phyloP scores from a whole-genome alignment of 1,140 invertebrate genomes.

The Nebria ingens region DNA sequence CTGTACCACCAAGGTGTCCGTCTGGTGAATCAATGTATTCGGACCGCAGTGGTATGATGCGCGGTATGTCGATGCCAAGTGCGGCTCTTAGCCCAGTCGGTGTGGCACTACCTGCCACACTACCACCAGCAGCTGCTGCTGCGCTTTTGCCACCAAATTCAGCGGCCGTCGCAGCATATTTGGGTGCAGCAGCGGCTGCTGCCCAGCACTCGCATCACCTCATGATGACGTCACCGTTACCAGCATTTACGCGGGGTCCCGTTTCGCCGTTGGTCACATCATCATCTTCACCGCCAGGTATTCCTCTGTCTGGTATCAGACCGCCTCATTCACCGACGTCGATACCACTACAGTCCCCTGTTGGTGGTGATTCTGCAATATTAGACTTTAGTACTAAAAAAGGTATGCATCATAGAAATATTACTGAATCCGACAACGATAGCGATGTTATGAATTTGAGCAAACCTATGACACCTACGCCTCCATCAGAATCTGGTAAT shows the following conservation, averaged over 20 bases:
- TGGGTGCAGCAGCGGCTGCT: slow-evolving; percentile 51
- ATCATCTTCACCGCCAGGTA: slow-evolving; percentile 43
- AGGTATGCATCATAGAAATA: slow-evolving; percentile 34
- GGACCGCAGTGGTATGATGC: slow-evolving; percentile 43
- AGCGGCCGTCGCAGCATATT: slow-evolving; percentile 65
- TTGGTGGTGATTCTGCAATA: slow-evolving; percentile 39
- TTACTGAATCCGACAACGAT: slow-evolving; percentile 44
- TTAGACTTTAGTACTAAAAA: slow-evolving; percentile 69
- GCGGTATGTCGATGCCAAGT: slow-evolving; percentile 38
- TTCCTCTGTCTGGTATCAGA: slow-evolving; percentile 35
- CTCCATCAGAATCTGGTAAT: slow-evolving; percentile 45
- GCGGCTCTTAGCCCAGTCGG: slow-evolving; percentile 40
- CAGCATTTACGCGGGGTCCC: slow-evolving; percentile 38
- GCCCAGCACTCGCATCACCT: slow-evolving; percentile 59
- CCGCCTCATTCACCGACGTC: slow-evolving; percentile 29
- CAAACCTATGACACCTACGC: slow-evolving; percentile 42
- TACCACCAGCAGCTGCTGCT: slow-evolving; percentile 43
- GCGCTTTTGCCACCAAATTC: slow-evolving; percentile 61
- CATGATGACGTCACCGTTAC: slow-evolving; percentile 61
- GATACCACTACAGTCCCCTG: slow-evolving; percentile 38
- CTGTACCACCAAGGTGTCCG: slow-evolving; percentile 51
- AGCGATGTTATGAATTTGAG: slow-evolving; percentile 56
- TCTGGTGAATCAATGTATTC: slow-evolving; percentile 59
- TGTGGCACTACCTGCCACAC: slow-evolving; percentile 39
- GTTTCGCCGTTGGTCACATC: slow-evolving; percentile 50